Conservation (phyloP, 92 coral and sea anemone species). For the Phenganax stokvisi region DNA sequence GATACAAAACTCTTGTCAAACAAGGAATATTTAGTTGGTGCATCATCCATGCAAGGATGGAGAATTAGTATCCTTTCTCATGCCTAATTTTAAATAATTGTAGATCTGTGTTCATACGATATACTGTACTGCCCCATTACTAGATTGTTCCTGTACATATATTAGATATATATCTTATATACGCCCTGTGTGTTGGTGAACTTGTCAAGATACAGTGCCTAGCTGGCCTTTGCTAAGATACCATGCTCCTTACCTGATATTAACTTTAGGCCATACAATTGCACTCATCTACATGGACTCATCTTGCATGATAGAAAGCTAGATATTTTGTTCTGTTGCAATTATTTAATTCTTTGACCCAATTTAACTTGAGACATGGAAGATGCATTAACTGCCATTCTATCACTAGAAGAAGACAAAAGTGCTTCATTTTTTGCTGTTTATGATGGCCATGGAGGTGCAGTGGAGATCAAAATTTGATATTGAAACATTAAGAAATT, state of each 20-base stretch:
- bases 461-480: neutral
- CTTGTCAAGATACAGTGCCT: too few relatives aligned
- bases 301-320: neutral
- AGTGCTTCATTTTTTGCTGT: constrained; percentile 91
- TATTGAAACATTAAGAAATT: neutral
- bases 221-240: too few relatives aligned
- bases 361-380: constrained; percentile 72
- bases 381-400: constrained; percentile 93
- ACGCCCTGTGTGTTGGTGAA: too few relatives aligned
- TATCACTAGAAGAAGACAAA: constrained; percentile 87
- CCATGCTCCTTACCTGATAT: too few relatives aligned
- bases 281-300: too few relatives aligned
- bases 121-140: too few relatives aligned
- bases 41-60: constrained; percentile 99
- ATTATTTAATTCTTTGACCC: neutral
- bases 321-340: neutral
- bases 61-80: constrained; percentile 85
- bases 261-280: too few relatives aligned
- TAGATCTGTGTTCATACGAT: too few relatives aligned
- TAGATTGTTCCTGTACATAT: too few relatives aligned
- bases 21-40: constrained; percentile 79
- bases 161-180: too few relatives aligned
- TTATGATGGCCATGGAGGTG: constrained; percentile 99
- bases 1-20: constrained; percentile 79
- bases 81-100: too few relatives aligned